Base-by-base conservation (phyloP, 2,888 invertebrate genomes). In the Pasiphila rectangulata region DNA sequence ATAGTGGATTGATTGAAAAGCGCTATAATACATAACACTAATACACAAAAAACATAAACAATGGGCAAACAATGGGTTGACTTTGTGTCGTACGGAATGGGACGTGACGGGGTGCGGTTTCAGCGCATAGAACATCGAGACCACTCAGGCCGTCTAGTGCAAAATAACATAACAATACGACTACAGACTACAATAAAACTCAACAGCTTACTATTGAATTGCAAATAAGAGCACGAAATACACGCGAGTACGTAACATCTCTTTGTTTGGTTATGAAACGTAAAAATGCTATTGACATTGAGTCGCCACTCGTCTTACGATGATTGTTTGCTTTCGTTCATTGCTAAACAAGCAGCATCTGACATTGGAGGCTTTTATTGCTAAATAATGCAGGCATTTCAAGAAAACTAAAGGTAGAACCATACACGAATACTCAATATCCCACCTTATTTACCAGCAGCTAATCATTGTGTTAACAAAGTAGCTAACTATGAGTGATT, bases 1-100 rank as follows among this genome's bases (percentile, higher is more conserved):
- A 67, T 56, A 59, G 65, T 63, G 61, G 59, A 54, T 48, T 63
- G 61, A 67, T 40, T 46, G 30, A 51, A 58, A 50, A 58, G 52
- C 56, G 51, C 39, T 52, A 46, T 57, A 32, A 9, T 44, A 36
- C 40, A 40, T 49, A 48, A 41, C 44, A 45, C 27, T 30, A 16
- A 15, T 54, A 64, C 57, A 63, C 63, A 5, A 21, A 7, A 61
- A 68, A 65, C 51, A 67, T 61, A 63, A 69, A 66, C 64, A 59
- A 62, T 61, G 63, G 68, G 75, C 54, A 69, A 78, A 79, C 84
- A 84, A 86, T 86, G 87, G 87, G 87, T 86, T 69, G 86, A 86
- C 87, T 86, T 86, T 63, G 72, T 72, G 83, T 68, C 83, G 80
- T 73, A 74, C 64, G 72, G 73, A 68, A 59, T 56, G 69, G 79